Evolutionary conservation across 2,888 invertebrate species (phyloP), one percentile per base, ranked within the genome.

Genomic region (Pyrochroa serraticornis): DNA sequence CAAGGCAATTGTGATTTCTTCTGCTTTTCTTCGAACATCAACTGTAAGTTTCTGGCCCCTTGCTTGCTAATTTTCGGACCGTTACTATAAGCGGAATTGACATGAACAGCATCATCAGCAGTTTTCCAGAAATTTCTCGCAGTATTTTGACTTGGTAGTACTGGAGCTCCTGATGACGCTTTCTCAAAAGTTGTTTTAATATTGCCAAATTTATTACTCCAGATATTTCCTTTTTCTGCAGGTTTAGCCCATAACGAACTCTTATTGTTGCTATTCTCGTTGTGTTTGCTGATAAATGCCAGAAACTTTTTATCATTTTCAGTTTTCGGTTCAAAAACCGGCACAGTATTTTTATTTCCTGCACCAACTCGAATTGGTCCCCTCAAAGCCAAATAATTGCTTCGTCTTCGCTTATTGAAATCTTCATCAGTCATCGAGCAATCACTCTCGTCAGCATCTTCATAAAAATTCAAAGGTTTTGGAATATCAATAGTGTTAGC

Each of bases 401-500:
- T 77, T 52, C 74, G 70, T 30, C 78, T 69, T 3, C 71, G 65
- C 37, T 76, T 76, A 30, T 68, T 65, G 13, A 72, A 77, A 63
- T 67, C 74, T 67, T 68, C 75, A 42, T 73, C 74, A 33, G 71
- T 73, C 48, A 77, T 75, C 0, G 80, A 71, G 30, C 67, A 66
- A 13, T 75, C 74, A 8, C 68, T 64, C 30, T 73, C 71, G 38
- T 62, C 58, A 41, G 69, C 71, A 43, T 76, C 74, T 6, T 82
- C 82, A 30, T 82, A 80, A 62, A 78, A 80, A 51, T 78, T 77
- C 78, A 83, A 64, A 0, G 87, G 85, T 70, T 91, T 91, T 0
- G 93, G 92, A 74, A 93, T 92, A 73, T 93, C 93, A 62, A 93
- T 92, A 1, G 94, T 94, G 68, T 94, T 94, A 2, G 93, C 93